A percentile compares a stretch with the other conserved stretches of the same genome.
Conservation (phyloP, 2,888 invertebrate species). For the Automeris io region DNA sequence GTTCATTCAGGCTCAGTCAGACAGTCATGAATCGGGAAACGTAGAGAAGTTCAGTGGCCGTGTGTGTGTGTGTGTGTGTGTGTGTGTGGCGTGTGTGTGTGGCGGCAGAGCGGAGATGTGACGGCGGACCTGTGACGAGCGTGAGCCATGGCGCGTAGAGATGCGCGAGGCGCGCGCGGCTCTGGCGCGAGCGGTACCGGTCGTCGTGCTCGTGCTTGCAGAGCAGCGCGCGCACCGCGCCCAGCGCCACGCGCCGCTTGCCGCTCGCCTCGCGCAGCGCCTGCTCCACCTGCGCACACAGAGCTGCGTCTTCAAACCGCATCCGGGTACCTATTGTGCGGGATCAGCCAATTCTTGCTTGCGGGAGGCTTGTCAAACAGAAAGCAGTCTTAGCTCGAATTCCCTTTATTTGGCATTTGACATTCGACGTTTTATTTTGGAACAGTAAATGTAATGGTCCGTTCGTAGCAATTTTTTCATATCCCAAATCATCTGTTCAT, state of each 20-base stretch:
- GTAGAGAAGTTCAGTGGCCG: too few species aligned
- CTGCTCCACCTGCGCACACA: slow-evolving; percentile 80
- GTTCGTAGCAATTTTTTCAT: too few species aligned
- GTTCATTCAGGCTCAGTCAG: too few species aligned
- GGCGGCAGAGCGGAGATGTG: background rate
- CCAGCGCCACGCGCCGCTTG: slow-evolving; percentile 87
- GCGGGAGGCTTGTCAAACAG: too few species aligned
- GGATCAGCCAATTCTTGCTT: too few species aligned
- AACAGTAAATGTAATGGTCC: too few species aligned
- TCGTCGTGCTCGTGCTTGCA: slow-evolving; percentile 97
- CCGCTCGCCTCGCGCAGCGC: slow-evolving; percentile 91
- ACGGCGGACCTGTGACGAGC: slow-evolving; percentile 76
- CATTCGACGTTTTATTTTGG: too few species aligned
- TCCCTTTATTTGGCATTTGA: too few species aligned
- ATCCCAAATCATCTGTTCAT: too few species aligned
- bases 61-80: too few species aligned
- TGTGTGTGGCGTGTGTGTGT: background rate
- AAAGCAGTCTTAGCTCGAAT: too few species aligned
- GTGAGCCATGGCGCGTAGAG: slow-evolving; percentile 95
- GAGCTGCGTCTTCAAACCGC: slow-evolving; percentile 1
- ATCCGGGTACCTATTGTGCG: slow-evolving; percentile 9
- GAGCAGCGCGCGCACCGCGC: slow-evolving; percentile 88
- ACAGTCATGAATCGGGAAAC: too few species aligned
- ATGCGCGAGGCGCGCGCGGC: slow-evolving; percentile 89
- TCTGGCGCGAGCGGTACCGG: slow-evolving; percentile 88